These are phyloP conservation scores for Drosophila diplacantha DNA, from an alignment of 2,888 invertebrate species.

Conservation along the genomic window DNA sequence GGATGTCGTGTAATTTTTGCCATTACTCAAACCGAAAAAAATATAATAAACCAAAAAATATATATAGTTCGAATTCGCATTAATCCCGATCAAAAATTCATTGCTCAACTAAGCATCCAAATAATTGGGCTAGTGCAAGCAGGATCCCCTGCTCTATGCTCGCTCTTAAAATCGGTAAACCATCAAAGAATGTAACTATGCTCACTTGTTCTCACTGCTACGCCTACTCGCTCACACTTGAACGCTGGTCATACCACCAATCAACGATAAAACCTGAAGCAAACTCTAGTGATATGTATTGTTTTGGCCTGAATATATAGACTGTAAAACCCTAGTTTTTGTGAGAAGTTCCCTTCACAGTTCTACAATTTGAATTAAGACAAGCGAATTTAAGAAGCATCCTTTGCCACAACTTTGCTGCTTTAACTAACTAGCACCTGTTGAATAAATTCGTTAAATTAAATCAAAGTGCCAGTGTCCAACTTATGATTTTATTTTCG, in stretches of 20 bases:
- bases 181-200: constrained; percentile 68
- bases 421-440: constrained; percentile 58
- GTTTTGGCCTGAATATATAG: constrained; percentile 27
- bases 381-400: constrained; percentile 25
- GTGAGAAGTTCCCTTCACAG: constrained; percentile 90
- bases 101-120: too few relatives aligned
- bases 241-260: constrained; percentile 49
- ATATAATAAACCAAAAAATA: constrained; percentile 30
- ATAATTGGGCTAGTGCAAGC: constrained; percentile 47
- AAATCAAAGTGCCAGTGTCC: constrained; percentile 11
- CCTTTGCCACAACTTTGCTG: constrained; percentile 29
- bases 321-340: constrained; percentile 60
- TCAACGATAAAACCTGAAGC: constrained; percentile 32
- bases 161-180: constrained; percentile 53
- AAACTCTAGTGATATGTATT: constrained; percentile 18
- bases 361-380: constrained; percentile 79
- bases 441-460: constrained; percentile 10
- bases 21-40: constrained; percentile 56
- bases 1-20: constrained; percentile 77
- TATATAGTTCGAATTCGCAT: constrained; percentile 50
- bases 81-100: constrained; percentile 57
- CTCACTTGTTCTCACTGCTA: constrained; percentile 59
- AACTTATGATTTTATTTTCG: constrained; percentile 31
- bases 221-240: constrained; percentile 52
- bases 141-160: constrained; percentile 46